Conservation (phyloP, 2,888 invertebrate species). For the Mimumesa dahlbomi region DNA sequence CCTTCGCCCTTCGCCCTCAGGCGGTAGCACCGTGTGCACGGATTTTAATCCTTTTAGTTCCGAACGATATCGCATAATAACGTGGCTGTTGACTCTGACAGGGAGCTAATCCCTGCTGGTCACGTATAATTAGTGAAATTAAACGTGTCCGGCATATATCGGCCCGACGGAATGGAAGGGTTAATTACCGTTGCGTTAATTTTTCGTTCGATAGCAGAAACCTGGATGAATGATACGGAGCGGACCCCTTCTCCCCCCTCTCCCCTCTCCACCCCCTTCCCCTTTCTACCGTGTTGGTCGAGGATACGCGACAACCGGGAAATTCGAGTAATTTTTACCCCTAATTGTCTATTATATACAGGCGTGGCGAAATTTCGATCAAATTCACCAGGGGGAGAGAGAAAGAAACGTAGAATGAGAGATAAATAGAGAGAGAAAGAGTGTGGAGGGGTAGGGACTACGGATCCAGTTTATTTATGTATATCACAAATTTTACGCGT, state of each 20-base stretch:
- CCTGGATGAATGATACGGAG: constrained; percentile 37
- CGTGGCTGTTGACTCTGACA: constrained; percentile 48
- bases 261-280: no score
- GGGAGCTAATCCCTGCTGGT: constrained; percentile 49
- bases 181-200: constrained; percentile 52
- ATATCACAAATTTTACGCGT: constrained; percentile 22
- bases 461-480: no score
- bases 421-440: no score
- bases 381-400: no score
- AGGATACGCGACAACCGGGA: constrained; percentile 14
- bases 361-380: no score
- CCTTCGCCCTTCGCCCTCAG: no score
- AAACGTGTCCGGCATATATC: constrained; percentile 45
- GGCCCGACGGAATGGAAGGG: constrained; percentile 36
- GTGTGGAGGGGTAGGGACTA: no score
- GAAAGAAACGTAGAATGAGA: no score
- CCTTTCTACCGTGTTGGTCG: not conserved
- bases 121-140: constrained; percentile 58
- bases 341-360: no score
- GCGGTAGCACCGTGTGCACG: not conserved
- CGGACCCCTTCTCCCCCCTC: no score
- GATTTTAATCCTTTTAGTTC: constrained; percentile 55
- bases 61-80: constrained; percentile 51
- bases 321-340: constrained; percentile 50
- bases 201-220: constrained; percentile 46